These are phyloP conservation scores for Oeneis ivallda DNA, from an alignment of 2,888 invertebrate species.

Conservation along the genomic window DNA sequence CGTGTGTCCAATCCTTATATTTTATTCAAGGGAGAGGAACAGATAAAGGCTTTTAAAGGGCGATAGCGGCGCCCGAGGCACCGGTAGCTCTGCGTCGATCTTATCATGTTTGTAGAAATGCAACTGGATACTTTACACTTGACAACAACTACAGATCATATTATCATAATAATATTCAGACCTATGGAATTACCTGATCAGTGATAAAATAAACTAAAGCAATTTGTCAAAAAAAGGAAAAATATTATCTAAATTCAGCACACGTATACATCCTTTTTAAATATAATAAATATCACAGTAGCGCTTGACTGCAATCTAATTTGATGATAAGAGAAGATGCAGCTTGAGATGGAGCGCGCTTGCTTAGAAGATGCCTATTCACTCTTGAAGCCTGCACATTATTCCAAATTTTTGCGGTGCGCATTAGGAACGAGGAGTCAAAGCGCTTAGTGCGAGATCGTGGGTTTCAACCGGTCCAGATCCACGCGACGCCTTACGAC, in stretches of 20 bases:
- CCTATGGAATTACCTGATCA: not conserved
- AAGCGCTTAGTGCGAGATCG: too few relatives aligned
- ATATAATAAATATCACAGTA: too few relatives aligned
- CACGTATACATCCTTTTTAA: too few relatives aligned
- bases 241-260: not conserved
- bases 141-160: not conserved
- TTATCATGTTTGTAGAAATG: not conserved
- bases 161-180: not conserved
- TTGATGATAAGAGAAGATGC: too few relatives aligned
- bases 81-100: not conserved
- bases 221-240: not conserved
- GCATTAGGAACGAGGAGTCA: too few relatives aligned
- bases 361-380: too few relatives aligned
- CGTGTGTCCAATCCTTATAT: not conserved
- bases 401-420: too few relatives aligned
- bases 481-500: too few relatives aligned
- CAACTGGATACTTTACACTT: not conserved
- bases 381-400: too few relatives aligned
- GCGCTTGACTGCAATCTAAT: too few relatives aligned
- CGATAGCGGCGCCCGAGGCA: not conserved
- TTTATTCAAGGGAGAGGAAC: not conserved
- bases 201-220: not conserved
- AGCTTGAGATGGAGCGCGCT: too few relatives aligned
- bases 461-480: too few relatives aligned
- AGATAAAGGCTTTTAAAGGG: conserved; percentile 1